Percentiles rank a stretch among this genome's conserved stretches.
phyloP scores from a whole-genome alignment of 1,140 invertebrate genomes.

The Drosophila kanapiae region DNA sequence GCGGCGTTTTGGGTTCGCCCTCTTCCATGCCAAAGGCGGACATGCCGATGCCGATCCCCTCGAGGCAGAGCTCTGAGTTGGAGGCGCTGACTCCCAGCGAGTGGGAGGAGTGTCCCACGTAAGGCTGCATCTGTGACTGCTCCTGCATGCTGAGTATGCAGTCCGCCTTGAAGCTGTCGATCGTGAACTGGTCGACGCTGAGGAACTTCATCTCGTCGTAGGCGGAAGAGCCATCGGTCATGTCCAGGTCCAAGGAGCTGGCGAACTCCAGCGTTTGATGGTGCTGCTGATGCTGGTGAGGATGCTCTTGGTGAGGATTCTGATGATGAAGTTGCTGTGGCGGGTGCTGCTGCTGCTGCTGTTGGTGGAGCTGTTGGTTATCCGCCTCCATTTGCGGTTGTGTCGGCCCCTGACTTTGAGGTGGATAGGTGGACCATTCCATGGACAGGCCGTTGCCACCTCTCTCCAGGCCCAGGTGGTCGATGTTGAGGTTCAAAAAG shows the following conservation, averaged over 20 bases:
- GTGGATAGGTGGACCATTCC: conserved; percentile 83
- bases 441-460: conserved; percentile 79
- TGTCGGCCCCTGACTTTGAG: conserved; percentile 25
- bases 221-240: conserved; percentile 66
- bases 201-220: conserved; percentile 85
- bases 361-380: conserved; percentile 20
- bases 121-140: conserved; percentile 51
- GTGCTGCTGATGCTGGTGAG: conserved; percentile 35
- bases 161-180: conserved; percentile 83
- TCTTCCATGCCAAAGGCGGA: conserved; percentile 57
- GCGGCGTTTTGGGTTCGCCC: conserved; percentile 57
- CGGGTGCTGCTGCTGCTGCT: conserved; percentile 35
- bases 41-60: conserved; percentile 55
- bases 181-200: conserved; percentile 84
- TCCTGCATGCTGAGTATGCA: conserved; percentile 81
- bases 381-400: conserved; percentile 37
- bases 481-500: conserved; percentile 83
- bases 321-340: conserved; percentile 33
- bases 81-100: conserved; percentile 4
- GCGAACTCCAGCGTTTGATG: conserved; percentile 63
- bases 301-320: conserved; percentile 26
- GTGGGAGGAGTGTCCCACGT: conserved; percentile 42
- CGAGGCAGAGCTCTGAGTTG: conserved; percentile 56
- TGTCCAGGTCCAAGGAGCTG: conserved; percentile 65
- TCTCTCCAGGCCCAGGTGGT: conserved; percentile 79